phyloP scores from a whole-genome alignment of 2,797 vertebrate genomes.

The Anguilla anguilla region DNA sequence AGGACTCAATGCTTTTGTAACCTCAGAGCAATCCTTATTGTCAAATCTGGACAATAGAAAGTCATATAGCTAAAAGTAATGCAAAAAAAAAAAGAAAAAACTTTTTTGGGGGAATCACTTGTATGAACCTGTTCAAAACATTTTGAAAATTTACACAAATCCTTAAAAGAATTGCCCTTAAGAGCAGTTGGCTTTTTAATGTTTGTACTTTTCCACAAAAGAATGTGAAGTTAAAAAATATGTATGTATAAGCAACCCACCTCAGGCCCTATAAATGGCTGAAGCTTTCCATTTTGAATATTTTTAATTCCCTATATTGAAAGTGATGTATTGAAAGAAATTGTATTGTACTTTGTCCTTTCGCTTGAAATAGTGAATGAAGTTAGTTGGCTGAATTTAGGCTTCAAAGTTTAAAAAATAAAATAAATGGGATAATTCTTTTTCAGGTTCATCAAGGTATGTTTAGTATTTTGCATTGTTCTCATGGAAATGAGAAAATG shows the following conservation, averaged over 20 bases:
- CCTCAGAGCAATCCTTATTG: conserved; percentile 56
- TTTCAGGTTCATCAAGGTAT: conserved; percentile 56
- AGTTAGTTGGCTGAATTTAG: conserved; percentile 73
- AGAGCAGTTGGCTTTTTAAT: conserved; percentile 68
- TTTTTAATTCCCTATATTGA: conserved; percentile 64
- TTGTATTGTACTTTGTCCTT: conserved; percentile 75
- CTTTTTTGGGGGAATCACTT: conserved; percentile 55
- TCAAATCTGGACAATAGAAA: conserved; percentile 50
- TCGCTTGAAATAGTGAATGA: conserved; percentile 77
- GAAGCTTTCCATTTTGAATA: conserved; percentile 66
- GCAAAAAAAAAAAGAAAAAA: conserved; percentile 56
- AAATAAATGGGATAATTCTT: conserved; percentile 55
- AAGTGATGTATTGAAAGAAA: conserved; percentile 66
- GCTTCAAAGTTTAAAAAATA: conserved; percentile 50
- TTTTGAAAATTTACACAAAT: conserved; percentile 61
- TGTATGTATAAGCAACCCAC: conserved; percentile 54
- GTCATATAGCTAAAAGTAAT: conserved; percentile 68
- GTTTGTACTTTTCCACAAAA: conserved; percentile 72
- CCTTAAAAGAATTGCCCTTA: conserved; percentile 60
- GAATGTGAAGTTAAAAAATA: conserved; percentile 69
- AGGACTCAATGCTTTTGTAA: conserved; percentile 66
- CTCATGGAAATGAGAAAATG: conserved; percentile 62
- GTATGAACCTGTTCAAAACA: conserved; percentile 44
- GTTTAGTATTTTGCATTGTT: conserved; percentile 70
- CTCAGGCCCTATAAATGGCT: conserved; percentile 62